Evolutionary conservation across 2,797 vertebrate species (phyloP).

Genomic region (Anabas testudineus): DNA sequence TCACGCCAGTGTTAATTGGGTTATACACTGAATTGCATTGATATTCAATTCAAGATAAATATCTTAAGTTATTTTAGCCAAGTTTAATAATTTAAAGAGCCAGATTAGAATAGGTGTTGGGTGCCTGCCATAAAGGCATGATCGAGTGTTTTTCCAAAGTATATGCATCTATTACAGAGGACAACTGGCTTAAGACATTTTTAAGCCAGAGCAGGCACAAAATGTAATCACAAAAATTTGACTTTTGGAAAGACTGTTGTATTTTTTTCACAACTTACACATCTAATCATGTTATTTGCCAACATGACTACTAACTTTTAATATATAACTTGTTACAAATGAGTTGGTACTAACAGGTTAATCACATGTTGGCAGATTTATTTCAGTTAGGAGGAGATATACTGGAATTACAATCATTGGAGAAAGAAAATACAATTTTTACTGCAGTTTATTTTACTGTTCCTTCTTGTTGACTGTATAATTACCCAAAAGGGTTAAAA

Average conservation of each 20-base stretch:
- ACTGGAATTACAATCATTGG: constrained; percentile 37
- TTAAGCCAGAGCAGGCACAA: constrained; percentile 37
- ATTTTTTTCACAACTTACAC: constrained; percentile 46
- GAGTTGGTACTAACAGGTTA: constrained; percentile 55
- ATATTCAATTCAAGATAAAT: constrained; percentile 12
- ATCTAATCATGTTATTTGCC: constrained; percentile 49
- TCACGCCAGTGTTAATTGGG: not conserved
- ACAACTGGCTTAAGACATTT: constrained; percentile 29
- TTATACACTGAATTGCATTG: constrained; percentile 2
- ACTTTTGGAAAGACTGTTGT: constrained; percentile 32
- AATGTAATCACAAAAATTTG: constrained; percentile 43
- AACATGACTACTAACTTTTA: constrained; percentile 47
- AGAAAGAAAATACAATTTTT: constrained; percentile 9
- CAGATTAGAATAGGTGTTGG: not conserved
- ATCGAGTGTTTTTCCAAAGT: constrained; percentile 49
- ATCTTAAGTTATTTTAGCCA: not conserved
- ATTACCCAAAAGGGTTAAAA: constrained; percentile 71
- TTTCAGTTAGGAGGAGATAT: constrained; percentile 46
- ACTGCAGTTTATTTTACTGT: constrained; percentile 52
- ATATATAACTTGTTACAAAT: constrained; percentile 67
- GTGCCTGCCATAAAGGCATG: constrained; percentile 51
- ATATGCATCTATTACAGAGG: constrained; percentile 36
- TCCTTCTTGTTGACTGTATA: constrained; percentile 58
- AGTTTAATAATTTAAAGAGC: constrained; percentile 14
- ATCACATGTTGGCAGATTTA: constrained; percentile 65